Conservation (phyloP, 1,140 invertebrate species). For the Scaptodrosophila lebanonensis region DNA sequence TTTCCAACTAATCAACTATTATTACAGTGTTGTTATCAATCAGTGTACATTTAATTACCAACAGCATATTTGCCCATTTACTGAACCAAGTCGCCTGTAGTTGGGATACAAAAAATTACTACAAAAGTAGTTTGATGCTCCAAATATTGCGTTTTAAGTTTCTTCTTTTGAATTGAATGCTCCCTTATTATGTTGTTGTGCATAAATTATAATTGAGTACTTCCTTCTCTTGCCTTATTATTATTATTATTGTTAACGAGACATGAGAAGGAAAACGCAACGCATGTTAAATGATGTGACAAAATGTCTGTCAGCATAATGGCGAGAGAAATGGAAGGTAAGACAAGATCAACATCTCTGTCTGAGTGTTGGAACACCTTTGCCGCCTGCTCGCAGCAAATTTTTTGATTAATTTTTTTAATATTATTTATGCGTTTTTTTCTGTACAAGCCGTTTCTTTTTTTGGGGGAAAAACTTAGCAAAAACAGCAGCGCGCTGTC, state of each 20-base stretch:
- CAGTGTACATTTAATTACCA: too few relatives aligned
- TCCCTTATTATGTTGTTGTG: constrained; percentile 55
- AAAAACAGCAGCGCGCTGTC: constrained; percentile 9
- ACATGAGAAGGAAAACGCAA: constrained; percentile 17
- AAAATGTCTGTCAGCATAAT: constrained; percentile 69
- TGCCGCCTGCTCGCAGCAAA: constrained; percentile 21
- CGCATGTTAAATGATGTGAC: constrained; percentile 71
- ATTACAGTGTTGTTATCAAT: too few relatives aligned
- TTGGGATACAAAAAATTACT: constrained; percentile 3
- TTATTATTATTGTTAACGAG: constrained; percentile 15
- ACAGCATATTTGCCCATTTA: too few relatives aligned
- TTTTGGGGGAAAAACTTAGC: constrained; percentile 4
- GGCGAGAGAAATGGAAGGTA: constrained; percentile 37
- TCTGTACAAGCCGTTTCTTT: too few relatives aligned
- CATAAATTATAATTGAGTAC: constrained; percentile 55
- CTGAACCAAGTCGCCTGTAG: too few relatives aligned
- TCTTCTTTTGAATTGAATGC: too few relatives aligned
- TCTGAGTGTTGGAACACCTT: too few relatives aligned
- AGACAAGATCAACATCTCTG: constrained; percentile 37
- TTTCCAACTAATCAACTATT: too few relatives aligned
- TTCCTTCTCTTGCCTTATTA: constrained; percentile 60
- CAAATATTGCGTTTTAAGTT: constrained; percentile 36
- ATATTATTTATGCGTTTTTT: constrained; percentile 62
- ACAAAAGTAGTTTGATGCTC: constrained; percentile 13
- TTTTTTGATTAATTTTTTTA: constrained; percentile 64